These are phyloP conservation scores for Mactra quadrangularis DNA, from an alignment of 1,140 invertebrate genomes.

Conservation along the genomic window DNA sequence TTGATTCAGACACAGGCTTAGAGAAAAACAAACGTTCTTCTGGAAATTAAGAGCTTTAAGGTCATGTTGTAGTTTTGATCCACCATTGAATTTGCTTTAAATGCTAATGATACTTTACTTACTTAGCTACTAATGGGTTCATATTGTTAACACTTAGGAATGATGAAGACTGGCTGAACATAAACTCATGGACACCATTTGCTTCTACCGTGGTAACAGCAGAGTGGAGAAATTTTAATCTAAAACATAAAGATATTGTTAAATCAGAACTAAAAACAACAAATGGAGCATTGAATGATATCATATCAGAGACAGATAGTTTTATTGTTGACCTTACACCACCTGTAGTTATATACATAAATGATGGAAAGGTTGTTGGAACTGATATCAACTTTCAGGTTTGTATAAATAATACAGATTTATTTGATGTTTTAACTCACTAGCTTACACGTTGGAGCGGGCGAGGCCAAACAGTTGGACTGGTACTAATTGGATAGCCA, in stretches of 20 bases:
- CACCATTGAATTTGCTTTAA: too few relatives aligned
- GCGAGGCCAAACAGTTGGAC: too few relatives aligned
- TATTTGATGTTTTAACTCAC: not conserved
- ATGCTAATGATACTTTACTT: constrained; percentile 11
- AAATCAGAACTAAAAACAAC: constrained; percentile 26
- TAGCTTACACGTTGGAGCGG: not conserved
- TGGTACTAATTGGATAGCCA: too few relatives aligned
- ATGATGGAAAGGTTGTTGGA: constrained; percentile 31
- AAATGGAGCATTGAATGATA: constrained; percentile 56
- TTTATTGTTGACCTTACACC: constrained; percentile 58
- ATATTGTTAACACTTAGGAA: constrained; percentile 21
- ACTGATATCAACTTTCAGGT: constrained; percentile 58
- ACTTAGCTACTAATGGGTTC: constrained; percentile 1
- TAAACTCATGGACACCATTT: constrained; percentile 37
- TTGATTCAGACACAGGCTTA: too few relatives aligned
- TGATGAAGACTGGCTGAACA: not conserved
- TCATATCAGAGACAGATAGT: constrained; percentile 23
- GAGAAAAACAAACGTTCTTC: too few relatives aligned
- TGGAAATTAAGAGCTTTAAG: too few relatives aligned
- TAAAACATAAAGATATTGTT: constrained; percentile 45
- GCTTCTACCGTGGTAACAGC: not conserved
- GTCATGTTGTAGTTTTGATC: too few relatives aligned
- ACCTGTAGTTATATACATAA: constrained; percentile 28
- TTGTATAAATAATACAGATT: too few relatives aligned
- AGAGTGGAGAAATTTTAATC: constrained; percentile 49